These are phyloP conservation scores for Gasterosteus nipponicus DNA, from an alignment of 2,113 vertebrate genomes.

Conservation along the genomic window DNA sequence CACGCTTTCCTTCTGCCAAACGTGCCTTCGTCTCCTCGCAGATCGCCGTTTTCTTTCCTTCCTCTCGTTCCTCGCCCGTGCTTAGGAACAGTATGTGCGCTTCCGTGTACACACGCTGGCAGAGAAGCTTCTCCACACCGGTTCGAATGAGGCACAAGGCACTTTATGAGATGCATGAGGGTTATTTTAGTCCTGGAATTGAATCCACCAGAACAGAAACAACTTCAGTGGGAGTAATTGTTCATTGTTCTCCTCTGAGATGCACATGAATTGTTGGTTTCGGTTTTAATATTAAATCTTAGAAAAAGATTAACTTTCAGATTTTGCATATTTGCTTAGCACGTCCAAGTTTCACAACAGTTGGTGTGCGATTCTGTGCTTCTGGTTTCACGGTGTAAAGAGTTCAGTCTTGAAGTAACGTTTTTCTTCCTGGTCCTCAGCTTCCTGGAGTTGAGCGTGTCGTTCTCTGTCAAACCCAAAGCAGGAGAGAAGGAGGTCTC, in stretches of 20 bases:
- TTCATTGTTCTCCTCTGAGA: conserved; percentile 15
- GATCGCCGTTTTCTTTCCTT: conserved; percentile 4
- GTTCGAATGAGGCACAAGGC: not conserved
- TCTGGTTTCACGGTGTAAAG: conserved; percentile 48
- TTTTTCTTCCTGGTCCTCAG: conserved; percentile 82
- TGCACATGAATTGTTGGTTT: conserved; percentile 40
- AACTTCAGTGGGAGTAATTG: conserved; percentile 27
- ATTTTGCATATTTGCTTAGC: conserved; percentile 60
- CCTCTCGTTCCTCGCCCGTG: conserved; percentile 7
- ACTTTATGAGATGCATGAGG: not conserved
- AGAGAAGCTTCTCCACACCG: conserved; percentile 2
- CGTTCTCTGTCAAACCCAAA: conserved; percentile 95
- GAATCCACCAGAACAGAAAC: not conserved
- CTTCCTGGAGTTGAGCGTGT: conserved; percentile 90
- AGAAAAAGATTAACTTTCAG: conserved; percentile 59
- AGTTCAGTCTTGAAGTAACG: conserved; percentile 60
- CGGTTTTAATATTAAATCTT: conserved; percentile 45
- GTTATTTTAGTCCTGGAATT: conserved; percentile 18
- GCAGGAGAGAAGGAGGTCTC: conserved; percentile 95
- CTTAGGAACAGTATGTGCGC: not conserved
- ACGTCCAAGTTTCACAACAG: conserved; percentile 62
- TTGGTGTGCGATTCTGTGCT: conserved; percentile 49
- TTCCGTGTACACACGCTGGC: not conserved
- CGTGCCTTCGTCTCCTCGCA: conserved; percentile 3
- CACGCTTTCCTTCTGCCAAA: not conserved